phyloP scores from a whole-genome alignment of 2,113 vertebrate genomes.

The Eudyptes chrysolophus region DNA sequence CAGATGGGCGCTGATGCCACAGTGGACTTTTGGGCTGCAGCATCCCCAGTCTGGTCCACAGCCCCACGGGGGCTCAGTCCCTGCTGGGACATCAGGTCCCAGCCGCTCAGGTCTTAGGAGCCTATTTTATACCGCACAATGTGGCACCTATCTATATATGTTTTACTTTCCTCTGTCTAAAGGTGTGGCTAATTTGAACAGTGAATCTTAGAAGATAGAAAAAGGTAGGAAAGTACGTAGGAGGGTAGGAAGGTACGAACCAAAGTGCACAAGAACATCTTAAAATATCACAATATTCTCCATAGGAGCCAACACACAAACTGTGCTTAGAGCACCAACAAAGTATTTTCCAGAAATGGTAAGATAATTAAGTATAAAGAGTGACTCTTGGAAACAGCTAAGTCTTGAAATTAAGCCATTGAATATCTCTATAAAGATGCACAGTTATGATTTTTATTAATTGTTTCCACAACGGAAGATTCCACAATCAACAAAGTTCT shows the following conservation, averaged over 20 bases:
- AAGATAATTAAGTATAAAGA: not conserved
- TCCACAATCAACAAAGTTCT: not conserved
- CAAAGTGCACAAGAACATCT: not conserved
- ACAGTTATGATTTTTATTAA: not conserved
- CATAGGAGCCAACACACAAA: not conserved
- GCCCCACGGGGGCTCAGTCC: not conserved
- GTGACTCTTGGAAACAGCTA: not conserved
- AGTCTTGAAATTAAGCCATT: not conserved
- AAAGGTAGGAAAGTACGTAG: not conserved
- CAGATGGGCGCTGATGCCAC: fast-evolving
- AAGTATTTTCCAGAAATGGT: not conserved
- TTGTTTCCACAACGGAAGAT: not conserved
- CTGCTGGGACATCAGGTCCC: not conserved
- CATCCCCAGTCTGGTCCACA: not conserved
- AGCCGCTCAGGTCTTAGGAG: fast-evolving
- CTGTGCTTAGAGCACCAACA: not conserved
- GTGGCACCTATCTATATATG: fast-evolving
- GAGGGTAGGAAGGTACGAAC: not conserved
- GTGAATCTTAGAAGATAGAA: not conserved
- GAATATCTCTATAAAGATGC: not conserved
- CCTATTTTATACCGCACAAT: not conserved
- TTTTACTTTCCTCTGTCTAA: not conserved
- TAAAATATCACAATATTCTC: not conserved
- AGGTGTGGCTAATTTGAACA: not conserved
- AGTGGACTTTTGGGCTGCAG: not conserved